phyloP scores from a whole-genome alignment of 92 coral and sea anemone species.

The Paramuricea clavata region DNA sequence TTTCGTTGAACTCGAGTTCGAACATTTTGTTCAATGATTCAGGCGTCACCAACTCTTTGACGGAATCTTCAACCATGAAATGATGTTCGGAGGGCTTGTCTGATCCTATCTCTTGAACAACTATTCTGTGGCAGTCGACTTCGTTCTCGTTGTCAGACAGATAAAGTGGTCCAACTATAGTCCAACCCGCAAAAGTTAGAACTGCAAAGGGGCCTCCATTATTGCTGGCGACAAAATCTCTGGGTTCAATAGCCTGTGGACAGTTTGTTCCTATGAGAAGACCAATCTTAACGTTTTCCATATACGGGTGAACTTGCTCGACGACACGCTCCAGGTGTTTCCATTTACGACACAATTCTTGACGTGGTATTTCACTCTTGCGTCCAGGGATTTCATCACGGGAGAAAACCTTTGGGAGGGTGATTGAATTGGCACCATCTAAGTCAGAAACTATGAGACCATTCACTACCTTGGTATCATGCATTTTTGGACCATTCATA shows the following conservation, averaged over 20 bases:
- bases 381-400: conserved; percentile 53
- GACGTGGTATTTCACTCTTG: conserved; percentile 32
- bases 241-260: conserved; percentile 59
- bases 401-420: conserved; percentile 44
- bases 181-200: conserved; percentile 72
- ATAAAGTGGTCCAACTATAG: conserved; percentile 36
- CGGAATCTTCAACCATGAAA: conserved; percentile 56
- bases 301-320: conserved; percentile 29
- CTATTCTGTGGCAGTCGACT: conserved; percentile 53
- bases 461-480: conserved; percentile 47
- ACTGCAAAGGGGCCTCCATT: conserved; percentile 59
- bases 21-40: conserved; percentile 48
- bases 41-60: conserved; percentile 57
- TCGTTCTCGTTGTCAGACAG: not conserved
- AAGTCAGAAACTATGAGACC: conserved; percentile 58
- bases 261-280: conserved; percentile 63
- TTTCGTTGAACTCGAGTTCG: conserved; percentile 57
- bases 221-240: conserved; percentile 42
- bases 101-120: conserved; percentile 40
- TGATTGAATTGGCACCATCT: conserved; percentile 26
- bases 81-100: conserved; percentile 53
- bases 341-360: conserved; percentile 41
- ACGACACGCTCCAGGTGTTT: conserved; percentile 37
- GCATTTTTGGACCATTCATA: conserved; percentile 42
- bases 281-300: conserved; percentile 36